Conservation (phyloP, 2,797 vertebrate species). For the Phrynocephalus forsythii region DNA sequence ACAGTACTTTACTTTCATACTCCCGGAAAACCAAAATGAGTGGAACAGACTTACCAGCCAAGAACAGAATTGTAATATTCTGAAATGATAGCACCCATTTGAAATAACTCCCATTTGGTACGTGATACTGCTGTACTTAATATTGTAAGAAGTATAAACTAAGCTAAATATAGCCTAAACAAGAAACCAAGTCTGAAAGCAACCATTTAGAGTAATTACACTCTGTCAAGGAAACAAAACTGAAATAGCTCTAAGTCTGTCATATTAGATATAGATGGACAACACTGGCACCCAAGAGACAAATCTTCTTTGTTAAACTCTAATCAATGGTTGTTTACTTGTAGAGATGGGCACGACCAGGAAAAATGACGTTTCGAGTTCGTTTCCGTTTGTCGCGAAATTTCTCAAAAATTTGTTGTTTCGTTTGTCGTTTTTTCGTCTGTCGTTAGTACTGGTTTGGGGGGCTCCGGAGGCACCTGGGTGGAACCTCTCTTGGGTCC, state of each 20-base stretch:
- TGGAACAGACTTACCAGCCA: background rate
- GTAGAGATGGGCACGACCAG: too few relatives aligned
- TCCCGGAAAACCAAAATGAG: background rate
- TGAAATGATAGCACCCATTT: background rate
- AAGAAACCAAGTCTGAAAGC: background rate
- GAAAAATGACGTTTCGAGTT: too few relatives aligned
- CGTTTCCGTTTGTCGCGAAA: too few relatives aligned
- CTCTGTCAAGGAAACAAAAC: background rate
- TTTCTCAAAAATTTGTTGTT: too few relatives aligned
- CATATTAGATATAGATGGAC: background rate
- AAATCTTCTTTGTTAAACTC: background rate
- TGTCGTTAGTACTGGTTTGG: too few relatives aligned
- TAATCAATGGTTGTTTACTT: background rate
- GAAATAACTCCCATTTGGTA: background rate
- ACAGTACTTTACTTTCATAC: too few relatives aligned
- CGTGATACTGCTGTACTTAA: background rate
- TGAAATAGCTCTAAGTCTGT: background rate
- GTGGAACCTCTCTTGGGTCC: too few relatives aligned
- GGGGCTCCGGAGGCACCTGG: too few relatives aligned
- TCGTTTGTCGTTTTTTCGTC: too few relatives aligned
- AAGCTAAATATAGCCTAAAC: background rate
- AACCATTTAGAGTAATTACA: background rate
- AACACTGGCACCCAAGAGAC: background rate
- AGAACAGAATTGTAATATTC: background rate
- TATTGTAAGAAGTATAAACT: background rate